Conservation (phyloP, 2,888 invertebrate genomes). For the Drosophila mayaguana region DNA sequence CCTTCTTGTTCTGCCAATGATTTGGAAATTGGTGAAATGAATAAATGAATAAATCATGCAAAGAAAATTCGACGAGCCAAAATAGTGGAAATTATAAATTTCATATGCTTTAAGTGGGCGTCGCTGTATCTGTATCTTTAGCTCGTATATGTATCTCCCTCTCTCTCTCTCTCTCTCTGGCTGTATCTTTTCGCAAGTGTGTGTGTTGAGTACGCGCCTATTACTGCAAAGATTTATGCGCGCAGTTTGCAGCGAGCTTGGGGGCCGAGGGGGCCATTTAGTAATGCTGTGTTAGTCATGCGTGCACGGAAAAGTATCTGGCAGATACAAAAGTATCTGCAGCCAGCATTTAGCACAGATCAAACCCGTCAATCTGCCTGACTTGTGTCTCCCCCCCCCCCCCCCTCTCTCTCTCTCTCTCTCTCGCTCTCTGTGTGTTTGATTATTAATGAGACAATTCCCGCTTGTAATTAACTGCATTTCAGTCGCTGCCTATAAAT, state of each 20-base stretch:
- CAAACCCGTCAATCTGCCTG: slow-evolving; percentile 45
- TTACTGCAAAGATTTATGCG: slow-evolving; percentile 70
- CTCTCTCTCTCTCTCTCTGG: background rate
- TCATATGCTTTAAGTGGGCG: slow-evolving; percentile 14
- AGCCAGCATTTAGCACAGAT: slow-evolving; percentile 20
- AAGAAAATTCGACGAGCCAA: slow-evolving; percentile 29
- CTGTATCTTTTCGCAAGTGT: slow-evolving; percentile 12
- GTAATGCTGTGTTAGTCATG: slow-evolving; percentile 56
- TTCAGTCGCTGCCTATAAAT: slow-evolving; percentile 60
- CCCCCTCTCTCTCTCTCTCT: too few species aligned
- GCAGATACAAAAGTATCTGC: slow-evolving; percentile 15
- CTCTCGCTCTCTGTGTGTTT: background rate
- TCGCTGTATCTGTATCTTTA: background rate
- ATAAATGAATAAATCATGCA: slow-evolving; percentile 66
- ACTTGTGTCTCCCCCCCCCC: background rate
- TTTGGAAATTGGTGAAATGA: slow-evolving; percentile 30
- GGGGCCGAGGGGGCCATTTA: slow-evolving; percentile 32
- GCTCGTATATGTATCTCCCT: slow-evolving; percentile 2
- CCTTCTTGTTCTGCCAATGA: background rate
- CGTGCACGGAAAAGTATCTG: slow-evolving; percentile 18
- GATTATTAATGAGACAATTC: slow-evolving; percentile 74
- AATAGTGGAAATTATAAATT: slow-evolving; percentile 35
- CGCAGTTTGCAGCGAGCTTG: slow-evolving; percentile 51
- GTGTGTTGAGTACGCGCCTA: slow-evolving; percentile 44
- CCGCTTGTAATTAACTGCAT: slow-evolving; percentile 72